phyloP scores from a whole-genome alignment of 2,888 invertebrate genomes.

The Polymixis flavicincta region DNA sequence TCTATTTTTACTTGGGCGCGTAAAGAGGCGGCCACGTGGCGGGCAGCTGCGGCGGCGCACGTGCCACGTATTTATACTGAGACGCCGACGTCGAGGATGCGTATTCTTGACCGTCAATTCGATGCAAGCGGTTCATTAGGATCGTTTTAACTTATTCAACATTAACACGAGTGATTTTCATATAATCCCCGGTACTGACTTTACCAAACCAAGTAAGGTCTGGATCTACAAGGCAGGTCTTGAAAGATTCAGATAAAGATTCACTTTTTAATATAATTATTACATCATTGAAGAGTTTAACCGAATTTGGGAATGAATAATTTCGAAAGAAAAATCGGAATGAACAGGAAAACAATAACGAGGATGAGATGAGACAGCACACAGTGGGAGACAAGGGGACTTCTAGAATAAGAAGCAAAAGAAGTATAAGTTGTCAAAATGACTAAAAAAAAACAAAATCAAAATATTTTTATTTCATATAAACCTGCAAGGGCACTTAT shows the following conservation, averaged over 20 bases:
- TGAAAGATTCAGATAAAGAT: not conserved
- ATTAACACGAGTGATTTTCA: not conserved
- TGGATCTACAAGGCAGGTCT: no score
- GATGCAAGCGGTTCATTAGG: constrained; percentile 37
- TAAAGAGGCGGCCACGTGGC: constrained; percentile 89
- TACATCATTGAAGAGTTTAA: not conserved
- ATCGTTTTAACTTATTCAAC: not conserved
- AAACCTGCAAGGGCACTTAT: no score
- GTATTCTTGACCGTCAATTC: constrained; percentile 66
- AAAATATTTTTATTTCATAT: no score
- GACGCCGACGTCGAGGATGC: constrained; percentile 63
- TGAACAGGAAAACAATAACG: not conserved
- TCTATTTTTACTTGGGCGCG: constrained; percentile 87
- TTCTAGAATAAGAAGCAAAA: not conserved
- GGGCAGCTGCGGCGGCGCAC: constrained; percentile 88
- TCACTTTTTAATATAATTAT: not conserved
- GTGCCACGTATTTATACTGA: constrained; percentile 88
- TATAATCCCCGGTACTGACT: no score
- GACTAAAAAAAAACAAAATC: no score
- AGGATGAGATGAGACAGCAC: not conserved
- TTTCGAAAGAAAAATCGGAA: not conserved
- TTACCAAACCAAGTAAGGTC: no score
- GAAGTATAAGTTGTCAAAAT: not conserved
- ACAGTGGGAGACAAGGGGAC: not conserved
- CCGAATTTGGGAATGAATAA: no score